Conservation (phyloP, 2,113 vertebrate genomes). For the Apodemus speciosus region DNA sequence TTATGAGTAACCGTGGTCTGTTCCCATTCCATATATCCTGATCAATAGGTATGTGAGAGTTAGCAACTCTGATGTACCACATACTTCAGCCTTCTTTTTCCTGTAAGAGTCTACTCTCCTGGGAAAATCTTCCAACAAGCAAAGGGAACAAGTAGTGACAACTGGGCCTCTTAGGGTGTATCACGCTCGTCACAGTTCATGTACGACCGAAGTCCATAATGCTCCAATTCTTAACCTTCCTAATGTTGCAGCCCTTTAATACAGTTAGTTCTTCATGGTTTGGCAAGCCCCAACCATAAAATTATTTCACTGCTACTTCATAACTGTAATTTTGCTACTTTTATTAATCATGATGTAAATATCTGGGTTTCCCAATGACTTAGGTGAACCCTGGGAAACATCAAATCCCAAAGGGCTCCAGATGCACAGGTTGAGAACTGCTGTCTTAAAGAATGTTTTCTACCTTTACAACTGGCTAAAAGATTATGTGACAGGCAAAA, state of each 20-base stretch:
- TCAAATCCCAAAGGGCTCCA: not conserved
- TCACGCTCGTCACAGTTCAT: not conserved
- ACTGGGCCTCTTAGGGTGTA: not conserved
- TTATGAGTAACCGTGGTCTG: not conserved
- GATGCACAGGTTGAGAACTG: not conserved
- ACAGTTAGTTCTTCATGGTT: not conserved
- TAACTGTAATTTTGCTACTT: not conserved
- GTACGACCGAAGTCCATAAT: not conserved
- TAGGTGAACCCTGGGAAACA: not conserved
- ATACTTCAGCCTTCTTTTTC: not conserved
- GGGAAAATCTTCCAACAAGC: not conserved
- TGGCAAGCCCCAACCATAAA: not conserved
- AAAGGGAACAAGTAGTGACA: not conserved
- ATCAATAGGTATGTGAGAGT: not conserved
- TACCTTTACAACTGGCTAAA: not conserved
- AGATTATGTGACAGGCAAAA: not conserved
- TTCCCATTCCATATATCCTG: not conserved
- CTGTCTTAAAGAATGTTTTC: constrained; percentile 3
- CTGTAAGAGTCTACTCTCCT: constrained; percentile 1
- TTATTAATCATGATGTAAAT: not conserved
- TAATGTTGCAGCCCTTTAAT: not conserved
- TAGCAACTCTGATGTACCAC: not conserved
- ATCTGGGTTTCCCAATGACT: not conserved
- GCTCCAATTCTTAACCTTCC: not conserved
- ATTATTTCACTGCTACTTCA: not conserved